phyloP scores from a whole-genome alignment of 2,797 vertebrate genomes.

The Molothrus aeneus region DNA sequence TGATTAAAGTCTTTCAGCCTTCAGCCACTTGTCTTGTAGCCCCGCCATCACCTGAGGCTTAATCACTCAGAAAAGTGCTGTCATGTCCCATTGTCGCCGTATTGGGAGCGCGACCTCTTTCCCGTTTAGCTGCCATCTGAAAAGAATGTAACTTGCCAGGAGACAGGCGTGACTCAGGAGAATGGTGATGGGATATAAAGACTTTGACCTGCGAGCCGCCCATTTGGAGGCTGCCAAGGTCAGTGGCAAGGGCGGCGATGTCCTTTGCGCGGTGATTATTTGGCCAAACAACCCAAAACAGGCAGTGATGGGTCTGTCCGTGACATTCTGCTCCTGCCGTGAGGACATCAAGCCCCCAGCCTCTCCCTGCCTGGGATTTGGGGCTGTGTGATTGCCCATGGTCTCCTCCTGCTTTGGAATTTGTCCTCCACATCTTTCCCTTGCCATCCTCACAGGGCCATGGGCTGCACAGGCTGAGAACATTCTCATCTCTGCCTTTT shows the following conservation, averaged over 20 bases:
- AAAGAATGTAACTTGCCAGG: conserved; percentile 18
- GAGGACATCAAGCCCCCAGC: rapidly evolving
- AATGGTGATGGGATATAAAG: conserved; percentile 39
- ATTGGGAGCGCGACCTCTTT: conserved; percentile 61
- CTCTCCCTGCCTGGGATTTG: background rate
- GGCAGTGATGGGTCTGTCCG: background rate
- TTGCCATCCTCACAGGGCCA: rapidly evolving
- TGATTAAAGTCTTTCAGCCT: conserved; percentile 45
- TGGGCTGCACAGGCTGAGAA: background rate
- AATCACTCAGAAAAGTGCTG: conserved; percentile 57
- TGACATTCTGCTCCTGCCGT: background rate
- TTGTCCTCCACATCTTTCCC: background rate
- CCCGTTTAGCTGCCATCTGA: conserved; percentile 48
- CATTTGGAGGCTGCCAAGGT: background rate
- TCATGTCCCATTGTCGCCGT: conserved; percentile 52
- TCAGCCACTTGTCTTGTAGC: conserved; percentile 43
- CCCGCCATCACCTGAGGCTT: conserved; percentile 42
- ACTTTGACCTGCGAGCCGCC: background rate
- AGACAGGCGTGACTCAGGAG: conserved; percentile 27
- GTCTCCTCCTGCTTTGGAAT: background rate
- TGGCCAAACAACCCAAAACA: background rate
- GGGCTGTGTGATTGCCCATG: background rate
- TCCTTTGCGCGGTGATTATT: background rate
- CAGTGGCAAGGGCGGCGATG: background rate
- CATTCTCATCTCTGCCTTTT: background rate